phyloP scores from a whole-genome alignment of 2,113 vertebrate genomes.

The Furnarius figulus region DNA sequence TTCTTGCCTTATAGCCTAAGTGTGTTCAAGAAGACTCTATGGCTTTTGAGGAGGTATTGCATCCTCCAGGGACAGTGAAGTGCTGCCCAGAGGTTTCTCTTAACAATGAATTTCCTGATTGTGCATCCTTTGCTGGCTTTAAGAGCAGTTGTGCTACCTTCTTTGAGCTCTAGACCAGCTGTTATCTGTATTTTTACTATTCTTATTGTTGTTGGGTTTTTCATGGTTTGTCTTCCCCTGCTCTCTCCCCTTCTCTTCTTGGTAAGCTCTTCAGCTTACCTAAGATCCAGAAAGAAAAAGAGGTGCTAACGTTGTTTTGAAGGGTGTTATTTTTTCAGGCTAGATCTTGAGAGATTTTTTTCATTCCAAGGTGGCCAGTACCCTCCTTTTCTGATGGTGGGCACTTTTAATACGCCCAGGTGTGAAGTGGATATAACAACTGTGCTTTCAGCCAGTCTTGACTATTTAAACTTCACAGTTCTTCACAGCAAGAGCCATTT shows the following conservation, averaged over 20 bases:
- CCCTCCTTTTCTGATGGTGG: background rate
- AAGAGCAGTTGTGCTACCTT: background rate
- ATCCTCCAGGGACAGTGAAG: background rate
- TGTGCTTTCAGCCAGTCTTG: background rate
- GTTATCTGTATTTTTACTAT: background rate
- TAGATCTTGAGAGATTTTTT: background rate
- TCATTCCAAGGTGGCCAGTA: background rate
- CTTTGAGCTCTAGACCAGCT: background rate
- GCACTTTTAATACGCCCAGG: conserved; percentile 7
- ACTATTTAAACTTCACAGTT: conserved; percentile 13
- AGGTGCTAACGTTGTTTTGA: background rate
- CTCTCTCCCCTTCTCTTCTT: too few relatives aligned
- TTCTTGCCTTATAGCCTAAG: background rate
- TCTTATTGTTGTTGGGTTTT: background rate
- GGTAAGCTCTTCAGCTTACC: background rate
- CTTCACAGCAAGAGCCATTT: conserved; percentile 53
- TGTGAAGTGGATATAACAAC: conserved; percentile 16
- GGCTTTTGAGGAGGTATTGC: background rate
- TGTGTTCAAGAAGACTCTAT: background rate
- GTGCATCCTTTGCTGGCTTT: background rate
- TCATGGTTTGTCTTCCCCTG: too few relatives aligned
- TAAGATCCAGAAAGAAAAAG: background rate
- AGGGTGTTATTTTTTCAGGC: background rate
- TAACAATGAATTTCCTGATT: background rate
- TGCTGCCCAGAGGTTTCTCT: background rate